Conservation (phyloP, 2,113 vertebrate genomes). For the Pelecanoides urinatrix region DNA sequence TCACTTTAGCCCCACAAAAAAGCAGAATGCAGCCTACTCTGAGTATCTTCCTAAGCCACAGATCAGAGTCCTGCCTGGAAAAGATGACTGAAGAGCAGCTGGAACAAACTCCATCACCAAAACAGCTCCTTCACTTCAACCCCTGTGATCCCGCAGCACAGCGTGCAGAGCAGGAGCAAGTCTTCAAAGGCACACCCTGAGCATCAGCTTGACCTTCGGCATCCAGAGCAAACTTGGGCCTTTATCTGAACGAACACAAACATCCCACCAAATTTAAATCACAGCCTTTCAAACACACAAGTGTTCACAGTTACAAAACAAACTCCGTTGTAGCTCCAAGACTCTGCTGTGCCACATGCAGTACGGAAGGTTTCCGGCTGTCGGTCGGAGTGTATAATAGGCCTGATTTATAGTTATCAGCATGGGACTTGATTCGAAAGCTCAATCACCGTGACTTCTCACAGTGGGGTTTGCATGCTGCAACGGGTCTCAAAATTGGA, state of each 20-base stretch:
- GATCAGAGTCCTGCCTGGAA: background rate
- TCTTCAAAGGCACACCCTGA: background rate
- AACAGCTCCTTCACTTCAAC: background rate
- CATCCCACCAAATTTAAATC: background rate
- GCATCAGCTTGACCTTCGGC: background rate
- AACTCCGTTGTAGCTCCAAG: background rate
- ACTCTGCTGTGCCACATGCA: constrained; percentile 36
- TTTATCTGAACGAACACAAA: constrained; percentile 4
- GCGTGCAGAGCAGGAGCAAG: background rate
- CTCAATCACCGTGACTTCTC: constrained; percentile 82
- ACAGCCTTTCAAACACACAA: constrained; percentile 1
- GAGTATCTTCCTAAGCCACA: background rate
- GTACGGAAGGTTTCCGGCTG: constrained; percentile 58
- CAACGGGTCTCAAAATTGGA: constrained; percentile 82
- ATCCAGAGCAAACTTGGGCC: background rate
- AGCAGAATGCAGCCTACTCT: background rate
- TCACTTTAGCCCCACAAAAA: background rate
- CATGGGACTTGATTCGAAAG: constrained; percentile 78
- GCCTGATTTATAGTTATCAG: constrained; percentile 83
- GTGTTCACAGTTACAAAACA: background rate
- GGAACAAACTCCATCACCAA: background rate
- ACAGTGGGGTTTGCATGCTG: constrained; percentile 76
- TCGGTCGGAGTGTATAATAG: constrained; percentile 69
- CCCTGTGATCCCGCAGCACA: background rate
- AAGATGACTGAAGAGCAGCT: background rate